Percentiles rank a stretch among this genome's conserved stretches.
phyloP scores from a whole-genome alignment of 1,140 invertebrate genomes.

The Saccostrea glomerata region DNA sequence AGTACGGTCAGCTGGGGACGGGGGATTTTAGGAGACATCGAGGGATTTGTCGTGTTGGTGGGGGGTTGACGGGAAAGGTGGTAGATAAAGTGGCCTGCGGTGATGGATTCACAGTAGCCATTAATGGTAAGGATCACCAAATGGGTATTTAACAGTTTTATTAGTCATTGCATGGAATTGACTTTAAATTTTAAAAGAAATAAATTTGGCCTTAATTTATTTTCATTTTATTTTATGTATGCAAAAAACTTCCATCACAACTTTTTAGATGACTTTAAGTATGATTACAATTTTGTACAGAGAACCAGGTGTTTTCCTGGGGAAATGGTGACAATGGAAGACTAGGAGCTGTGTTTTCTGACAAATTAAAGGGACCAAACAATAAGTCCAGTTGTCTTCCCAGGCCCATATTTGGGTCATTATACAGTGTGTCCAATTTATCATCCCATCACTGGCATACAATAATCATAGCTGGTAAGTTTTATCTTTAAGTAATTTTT shows the following conservation, averaged over 20 bases:
- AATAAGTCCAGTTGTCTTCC: constrained; percentile 70
- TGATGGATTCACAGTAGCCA: constrained; percentile 85
- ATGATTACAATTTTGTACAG: constrained; percentile 54
- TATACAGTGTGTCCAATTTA: constrained; percentile 75
- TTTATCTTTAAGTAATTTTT: constrained; percentile 26
- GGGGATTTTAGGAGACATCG: constrained; percentile 80
- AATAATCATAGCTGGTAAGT: constrained; percentile 76
- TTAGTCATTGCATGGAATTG: too few relatives aligned
- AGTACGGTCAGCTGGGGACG: constrained; percentile 83
- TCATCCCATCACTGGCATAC: constrained; percentile 74
- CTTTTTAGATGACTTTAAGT: not conserved
- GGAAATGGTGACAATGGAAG: constrained; percentile 77
- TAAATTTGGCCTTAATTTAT: too few relatives aligned
- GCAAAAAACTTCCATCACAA: too few relatives aligned
- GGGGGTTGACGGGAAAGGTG: constrained; percentile 77
- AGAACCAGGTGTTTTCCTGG: constrained; percentile 78
- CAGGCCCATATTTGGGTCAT: constrained; percentile 77
- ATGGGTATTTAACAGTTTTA: not conserved
- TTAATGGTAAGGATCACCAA: constrained; percentile 74
- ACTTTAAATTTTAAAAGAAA: too few relatives aligned
- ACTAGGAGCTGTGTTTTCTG: constrained; percentile 70
- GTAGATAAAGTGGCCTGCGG: constrained; percentile 81
- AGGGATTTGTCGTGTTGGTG: constrained; percentile 81
- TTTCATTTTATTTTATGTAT: too few relatives aligned
- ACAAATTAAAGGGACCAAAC: constrained; percentile 69